A percentile compares a stretch with the other conserved stretches of the same genome.
phyloP scores from a whole-genome alignment of 2,888 invertebrate species.

The Amiota minor region DNA sequence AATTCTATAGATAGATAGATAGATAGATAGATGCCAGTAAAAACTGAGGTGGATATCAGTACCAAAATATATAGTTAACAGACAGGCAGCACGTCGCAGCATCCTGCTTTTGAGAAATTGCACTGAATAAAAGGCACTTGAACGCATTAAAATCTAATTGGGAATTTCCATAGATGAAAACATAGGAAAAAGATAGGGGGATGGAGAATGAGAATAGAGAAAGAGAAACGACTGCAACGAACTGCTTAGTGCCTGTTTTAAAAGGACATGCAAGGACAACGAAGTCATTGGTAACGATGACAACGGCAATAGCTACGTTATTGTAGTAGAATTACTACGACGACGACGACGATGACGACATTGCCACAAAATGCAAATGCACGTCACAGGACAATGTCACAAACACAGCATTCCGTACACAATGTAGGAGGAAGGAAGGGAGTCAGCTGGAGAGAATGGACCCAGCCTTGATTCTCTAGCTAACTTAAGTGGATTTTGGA shows the following conservation, averaged over 20 bases:
- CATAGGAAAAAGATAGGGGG: not conserved
- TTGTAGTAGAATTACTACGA: not conserved
- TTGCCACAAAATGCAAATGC: slow-evolving; percentile 14
- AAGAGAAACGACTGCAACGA: too few relatives aligned
- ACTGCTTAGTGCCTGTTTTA: not conserved
- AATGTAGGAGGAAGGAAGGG: not conserved
- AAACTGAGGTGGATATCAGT: not conserved
- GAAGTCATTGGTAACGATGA: not conserved
- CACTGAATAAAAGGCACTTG: slow-evolving; percentile 67
- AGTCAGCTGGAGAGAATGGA: too few relatives aligned
- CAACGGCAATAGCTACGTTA: not conserved
- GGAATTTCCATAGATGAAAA: slow-evolving; percentile 64
- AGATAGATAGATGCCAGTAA: not conserved
- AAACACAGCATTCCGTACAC: not conserved
- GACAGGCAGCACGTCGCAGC: not conserved
- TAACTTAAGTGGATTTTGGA: slow-evolving; percentile 63
- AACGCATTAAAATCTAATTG: slow-evolving; percentile 68
- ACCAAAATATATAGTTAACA: not conserved
- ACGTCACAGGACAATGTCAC: not conserved
- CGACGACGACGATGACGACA: not conserved
- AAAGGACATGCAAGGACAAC: slow-evolving; percentile 11
- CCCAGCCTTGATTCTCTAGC: slow-evolving; percentile 8
- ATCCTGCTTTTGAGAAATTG: slow-evolving; percentile 58
- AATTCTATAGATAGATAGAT: not conserved
- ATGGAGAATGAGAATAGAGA: too few relatives aligned